Evolutionary conservation across 2,888 invertebrate species (phyloP).

Genomic region (Priapulus caudatus): DNA sequence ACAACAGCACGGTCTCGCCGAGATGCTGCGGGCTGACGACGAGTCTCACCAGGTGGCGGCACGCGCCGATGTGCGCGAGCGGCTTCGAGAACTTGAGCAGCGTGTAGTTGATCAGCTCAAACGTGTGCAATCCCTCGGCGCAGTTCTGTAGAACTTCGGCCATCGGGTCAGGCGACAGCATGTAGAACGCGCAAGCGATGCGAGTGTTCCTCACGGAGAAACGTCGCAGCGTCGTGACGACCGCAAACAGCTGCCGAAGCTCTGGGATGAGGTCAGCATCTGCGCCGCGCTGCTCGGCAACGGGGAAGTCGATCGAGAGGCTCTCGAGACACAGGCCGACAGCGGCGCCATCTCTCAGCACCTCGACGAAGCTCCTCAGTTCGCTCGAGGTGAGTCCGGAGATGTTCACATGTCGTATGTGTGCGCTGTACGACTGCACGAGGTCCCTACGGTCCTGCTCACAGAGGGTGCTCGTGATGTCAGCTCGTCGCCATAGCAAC

Average conservation of each 20-base stretch:
- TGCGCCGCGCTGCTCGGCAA: not conserved
- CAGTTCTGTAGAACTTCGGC: not conserved
- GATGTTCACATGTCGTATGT: not conserved
- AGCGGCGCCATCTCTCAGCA: not conserved
- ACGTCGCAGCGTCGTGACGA: not conserved
- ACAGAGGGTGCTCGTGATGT: not conserved
- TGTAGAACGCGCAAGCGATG: constrained; percentile 1
- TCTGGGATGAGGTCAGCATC: not conserved
- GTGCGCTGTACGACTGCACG: not conserved
- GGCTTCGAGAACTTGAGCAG: not conserved
- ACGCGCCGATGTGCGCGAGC: not conserved
- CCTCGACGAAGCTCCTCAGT: not conserved
- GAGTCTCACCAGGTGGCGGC: not conserved
- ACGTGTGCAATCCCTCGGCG: not conserved
- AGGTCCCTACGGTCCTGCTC: not conserved
- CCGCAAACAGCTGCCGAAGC: not conserved
- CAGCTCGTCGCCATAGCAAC: not conserved
- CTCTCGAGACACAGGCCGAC: not conserved
- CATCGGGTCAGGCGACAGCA: not conserved
- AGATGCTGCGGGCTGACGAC: not conserved
- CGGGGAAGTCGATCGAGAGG: not conserved
- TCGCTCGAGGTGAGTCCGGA: not conserved
- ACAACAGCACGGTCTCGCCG: not conserved
- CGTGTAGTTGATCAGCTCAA: constrained; percentile 3
- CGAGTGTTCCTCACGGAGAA: not conserved